Base-by-base conservation (phyloP, 2,797 vertebrate species). In the Sebastes cheni region DNA sequence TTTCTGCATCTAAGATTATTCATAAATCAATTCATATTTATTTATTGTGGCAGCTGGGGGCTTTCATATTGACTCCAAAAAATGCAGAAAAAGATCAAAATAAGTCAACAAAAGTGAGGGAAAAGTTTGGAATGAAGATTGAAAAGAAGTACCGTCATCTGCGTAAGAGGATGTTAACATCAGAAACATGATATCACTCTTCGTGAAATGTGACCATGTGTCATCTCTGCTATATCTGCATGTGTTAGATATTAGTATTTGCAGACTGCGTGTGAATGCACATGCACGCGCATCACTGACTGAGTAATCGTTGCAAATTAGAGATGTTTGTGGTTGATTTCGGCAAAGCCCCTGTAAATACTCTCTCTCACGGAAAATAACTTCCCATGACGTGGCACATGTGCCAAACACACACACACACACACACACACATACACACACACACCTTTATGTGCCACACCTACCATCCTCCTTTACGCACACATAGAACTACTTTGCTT, bases 281-380 rank as follows among this genome's bases (percentile, higher is more conserved):
- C 23, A 27, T 67, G 72, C 22, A 59, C 13, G 50, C 79, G 77
- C 74, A 81, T 86, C 74, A 80, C 79, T 86, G 76, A 85, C 83
- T 91, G 72, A 83, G 76, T 89, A 91, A 93, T 91, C 80, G 65
- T 65, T 81, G 85, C 89, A 93, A 94, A 92, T 95, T 90, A 94
- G 84, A 86, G 91, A 90, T 88, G 90, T 88, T 95, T 96, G 94
- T 93, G 94, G 94, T 94, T 81, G 79, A 93, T 94, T 92, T 91
- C 84, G 85, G 88, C 85, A 83, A 95, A 95, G 89, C 81, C 91
- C 87, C 79, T 83, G 88, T 96, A 95, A 95, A 96, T 95, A 93
- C 69, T 86, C 84, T 90, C 91, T 94, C 91, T 95, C 94, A 94
- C 86, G 90, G 89, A 95, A 96, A 93, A 95, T 90, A 91, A 87